A percentile compares a stretch with the other conserved stretches of the same genome.
phyloP scores from a whole-genome alignment of 2,113 vertebrate species.

The Vulpes lagopus region DNA sequence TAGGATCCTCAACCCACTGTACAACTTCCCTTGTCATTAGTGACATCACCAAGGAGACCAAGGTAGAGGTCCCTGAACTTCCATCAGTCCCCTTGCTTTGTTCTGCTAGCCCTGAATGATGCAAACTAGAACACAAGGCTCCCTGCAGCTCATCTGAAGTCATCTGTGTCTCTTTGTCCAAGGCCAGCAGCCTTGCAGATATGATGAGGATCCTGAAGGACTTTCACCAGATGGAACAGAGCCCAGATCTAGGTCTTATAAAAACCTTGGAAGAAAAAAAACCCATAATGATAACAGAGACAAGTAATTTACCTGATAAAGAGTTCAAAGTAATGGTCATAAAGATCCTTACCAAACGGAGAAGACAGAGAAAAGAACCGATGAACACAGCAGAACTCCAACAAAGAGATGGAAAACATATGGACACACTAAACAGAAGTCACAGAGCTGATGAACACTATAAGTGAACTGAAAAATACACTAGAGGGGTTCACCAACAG shows the following conservation, averaged over 20 bases:
- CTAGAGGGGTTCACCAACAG: not conserved
- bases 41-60: constrained; percentile 94
- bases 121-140: constrained; percentile 85
- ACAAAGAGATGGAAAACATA: not conserved
- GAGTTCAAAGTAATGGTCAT: not conserved
- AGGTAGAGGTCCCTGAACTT: constrained; percentile 93
- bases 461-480: not conserved
- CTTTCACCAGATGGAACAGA: constrained; percentile 98
- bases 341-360: not conserved
- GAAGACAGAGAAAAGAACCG: not conserved
- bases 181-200: constrained; percentile 98
- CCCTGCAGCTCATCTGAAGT: constrained; percentile 92
- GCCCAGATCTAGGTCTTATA: constrained; percentile 89
- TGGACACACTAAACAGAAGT: not conserved
- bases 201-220: constrained; percentile 98
- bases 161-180: constrained; percentile 95
- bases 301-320: not conserved
- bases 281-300: not conserved
- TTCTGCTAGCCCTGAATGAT: constrained; percentile 92
- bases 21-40: constrained; percentile 97
- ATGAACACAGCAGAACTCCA: not conserved
- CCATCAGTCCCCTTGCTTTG: constrained; percentile 91
- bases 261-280: not conserved
- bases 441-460: not conserved
- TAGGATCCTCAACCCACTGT: constrained; percentile 92